These are phyloP conservation scores for Corvus hawaiiensis DNA, from an alignment of 2,113 vertebrate species.

Conservation along the genomic window DNA sequence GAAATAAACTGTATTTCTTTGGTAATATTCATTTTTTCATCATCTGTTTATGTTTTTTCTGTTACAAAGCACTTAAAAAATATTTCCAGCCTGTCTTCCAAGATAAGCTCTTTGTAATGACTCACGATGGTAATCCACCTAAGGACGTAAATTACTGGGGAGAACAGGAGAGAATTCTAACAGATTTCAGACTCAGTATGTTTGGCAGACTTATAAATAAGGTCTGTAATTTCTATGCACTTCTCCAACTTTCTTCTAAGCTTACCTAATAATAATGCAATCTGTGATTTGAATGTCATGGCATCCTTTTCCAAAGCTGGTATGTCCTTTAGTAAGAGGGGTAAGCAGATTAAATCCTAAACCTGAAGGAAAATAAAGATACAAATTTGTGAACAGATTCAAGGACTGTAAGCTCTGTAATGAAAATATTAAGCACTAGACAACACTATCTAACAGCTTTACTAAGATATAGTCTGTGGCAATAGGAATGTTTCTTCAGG, in stretches of 20 bases:
- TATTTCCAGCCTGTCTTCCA: neutral
- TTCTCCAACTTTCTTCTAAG: neutral
- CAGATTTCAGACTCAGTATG: neutral
- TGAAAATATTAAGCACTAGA: neutral
- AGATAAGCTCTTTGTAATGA: neutral
- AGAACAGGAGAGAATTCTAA: neutral
- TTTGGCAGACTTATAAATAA: neutral
- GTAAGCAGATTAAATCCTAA: constrained; percentile 7
- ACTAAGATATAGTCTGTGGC: neutral
- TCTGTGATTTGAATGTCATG: neutral
- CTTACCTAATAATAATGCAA: neutral
- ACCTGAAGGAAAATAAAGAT: neutral
- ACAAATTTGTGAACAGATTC: neutral
- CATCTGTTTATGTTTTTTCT: neutral
- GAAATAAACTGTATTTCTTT: neutral
- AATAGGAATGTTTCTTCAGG: neutral
- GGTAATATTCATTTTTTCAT: neutral
- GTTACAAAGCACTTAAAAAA: neutral
- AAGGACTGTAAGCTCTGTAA: neutral
- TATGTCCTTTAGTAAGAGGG: neutral
- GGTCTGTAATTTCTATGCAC: neutral
- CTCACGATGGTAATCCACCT: neutral
- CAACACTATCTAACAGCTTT: neutral
- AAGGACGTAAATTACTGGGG: neutral
- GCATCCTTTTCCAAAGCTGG: neutral